These are phyloP conservation scores for Apodemus agrarius DNA, from an alignment of 2,797 vertebrate species.

Conservation along the genomic window DNA sequence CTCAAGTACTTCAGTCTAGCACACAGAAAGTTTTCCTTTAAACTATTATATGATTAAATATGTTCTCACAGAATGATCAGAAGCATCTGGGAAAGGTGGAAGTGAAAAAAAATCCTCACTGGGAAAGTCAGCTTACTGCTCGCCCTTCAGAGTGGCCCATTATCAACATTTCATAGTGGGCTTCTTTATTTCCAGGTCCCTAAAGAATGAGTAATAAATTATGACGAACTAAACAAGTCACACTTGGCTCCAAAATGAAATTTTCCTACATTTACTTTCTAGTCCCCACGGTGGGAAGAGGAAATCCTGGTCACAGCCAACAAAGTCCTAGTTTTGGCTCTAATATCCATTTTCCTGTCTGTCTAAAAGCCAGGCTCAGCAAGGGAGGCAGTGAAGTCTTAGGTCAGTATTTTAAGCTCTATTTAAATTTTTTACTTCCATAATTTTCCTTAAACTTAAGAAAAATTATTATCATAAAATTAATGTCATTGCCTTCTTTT, in stretches of 20 bases:
- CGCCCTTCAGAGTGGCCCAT: conserved; percentile 85
- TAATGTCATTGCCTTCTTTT: conserved; percentile 64
- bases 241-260: conserved; percentile 89
- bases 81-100: conserved; percentile 85
- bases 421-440: conserved; percentile 85
- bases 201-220: conserved; percentile 87
- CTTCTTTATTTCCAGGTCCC: conserved; percentile 86
- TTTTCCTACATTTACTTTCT: conserved; percentile 89
- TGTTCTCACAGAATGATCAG: conserved; percentile 81
- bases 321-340: conserved; percentile 88
- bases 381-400: conserved; percentile 84
- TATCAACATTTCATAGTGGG: conserved; percentile 85
- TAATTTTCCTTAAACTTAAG: conserved; percentile 82
- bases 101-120: conserved; percentile 80
- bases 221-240: conserved; percentile 88
- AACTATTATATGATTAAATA: conserved; percentile 77
- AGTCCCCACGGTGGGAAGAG: conserved; percentile 89
- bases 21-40: conserved; percentile 70
- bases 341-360: conserved; percentile 87
- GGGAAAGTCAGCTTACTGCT: conserved; percentile 84
- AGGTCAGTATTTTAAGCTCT: conserved; percentile 82
- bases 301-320: conserved; percentile 91
- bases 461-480: conserved; percentile 79
- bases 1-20: conserved; percentile 59
- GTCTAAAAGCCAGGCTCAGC: conserved; percentile 82